Evolutionary conservation across 2,113 vertebrate genomes (phyloP), one percentile per base, ranked within the genome.

Genomic region (Telmatochromis sp.): DNA sequence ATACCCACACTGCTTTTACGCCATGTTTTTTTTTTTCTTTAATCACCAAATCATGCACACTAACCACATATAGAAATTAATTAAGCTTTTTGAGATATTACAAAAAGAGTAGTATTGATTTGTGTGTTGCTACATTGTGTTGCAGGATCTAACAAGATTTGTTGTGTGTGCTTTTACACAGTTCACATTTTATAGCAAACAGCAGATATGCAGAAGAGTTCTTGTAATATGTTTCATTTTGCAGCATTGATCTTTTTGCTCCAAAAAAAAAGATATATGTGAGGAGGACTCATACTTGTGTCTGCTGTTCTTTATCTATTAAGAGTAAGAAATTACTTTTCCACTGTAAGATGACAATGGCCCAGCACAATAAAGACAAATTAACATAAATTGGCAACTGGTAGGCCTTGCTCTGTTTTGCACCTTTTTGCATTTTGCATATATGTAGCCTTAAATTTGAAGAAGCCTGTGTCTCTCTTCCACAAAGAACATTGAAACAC

Each of bases 71-170:
- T 40, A 78, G 11, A 63, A 68, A 89, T 26, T 31, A 87, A 28
- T 54, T 21, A 14, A 5, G 9, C 81, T 65, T 84, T 86, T 85
- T 89, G 63, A 91, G 31, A 87, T 91, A 75, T 91, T 88, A 80
- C 28, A 60, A 71, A 53, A 33, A 79, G 14, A 33, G 9, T 21
- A 17, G 1, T 71, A 91, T 93, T 75, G 91, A 93, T 89, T 91
- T 87, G 71, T 54, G 7, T 45, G 33, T 51, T 78, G 82, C 53
- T 85, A 81, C 87, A 84, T 79, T 80, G 80, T 63, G 86, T 82
- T 81, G 40, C 2, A 17, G 11, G 65, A 92, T 93, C 88, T 84
- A 89, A 91, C 90, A 88, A 89, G 80, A 90, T 63, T 86, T 84
- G 78, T 90, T 81, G 82, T 81, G 80, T 89, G 73, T 81, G 75